Evolutionary conservation across 1,140 invertebrate genomes (phyloP), one percentile per base, ranked within the genome.

Genomic region (Trissolcus basalis): DNA sequence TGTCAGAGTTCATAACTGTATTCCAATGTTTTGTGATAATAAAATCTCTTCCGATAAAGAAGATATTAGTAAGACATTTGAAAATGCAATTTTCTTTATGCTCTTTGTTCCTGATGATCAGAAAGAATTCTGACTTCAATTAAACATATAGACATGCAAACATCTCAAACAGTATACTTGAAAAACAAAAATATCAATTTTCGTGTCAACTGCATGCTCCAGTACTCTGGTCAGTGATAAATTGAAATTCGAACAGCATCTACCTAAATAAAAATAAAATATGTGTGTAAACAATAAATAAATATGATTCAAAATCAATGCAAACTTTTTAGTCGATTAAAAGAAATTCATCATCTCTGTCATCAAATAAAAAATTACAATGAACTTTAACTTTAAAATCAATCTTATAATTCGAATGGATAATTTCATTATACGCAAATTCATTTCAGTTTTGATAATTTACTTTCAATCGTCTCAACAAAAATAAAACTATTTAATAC

Each of bases 251-350:
- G 82, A 82, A 80, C 81, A 80, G 82, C 83, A 64, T 83, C 79
- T 84, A 83, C 81, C 82, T 83, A 81, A 85, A 85, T 81, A 45
- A 79, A 79, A 84, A 85, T 60, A 79, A 82, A 69, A 53, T 81
- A 80, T 71, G 77, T 73, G 65, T 67, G 70, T 58, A 39, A 77
- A 77, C 33, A 43, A 81, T 64, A 72, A 74, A 69, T 69, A 76
- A 35, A 63, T 73, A 27, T 71, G 49, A 47, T 53, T 58, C 56
- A 72, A 27, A 75, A 4, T 72, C 11, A 72, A 72, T 69, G 76
- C 79, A 80, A 75, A 79, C 35, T 19, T 32, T 14, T 60, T 27
- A 79, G 72, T 47, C 72, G 58, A 27, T 78, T 33, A 36, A 77
- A 67, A 35, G 10, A 43, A 27, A 27, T 50, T 43, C 27, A 39